Conservation (phyloP, 2,113 vertebrate species). For the Gyps fulvus region DNA sequence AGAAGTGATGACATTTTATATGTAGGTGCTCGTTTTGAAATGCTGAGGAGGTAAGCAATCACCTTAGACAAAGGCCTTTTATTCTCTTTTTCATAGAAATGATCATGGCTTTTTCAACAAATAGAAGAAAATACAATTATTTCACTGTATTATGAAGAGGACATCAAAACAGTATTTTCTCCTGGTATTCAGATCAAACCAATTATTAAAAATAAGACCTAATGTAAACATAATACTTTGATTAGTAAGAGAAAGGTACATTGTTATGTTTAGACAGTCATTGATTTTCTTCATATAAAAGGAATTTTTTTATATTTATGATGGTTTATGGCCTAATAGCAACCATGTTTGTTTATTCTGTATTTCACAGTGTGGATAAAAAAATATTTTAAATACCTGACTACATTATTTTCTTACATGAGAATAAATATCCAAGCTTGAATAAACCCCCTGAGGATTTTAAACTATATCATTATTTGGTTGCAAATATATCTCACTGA, state of each 20-base stretch:
- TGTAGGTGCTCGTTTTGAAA: not conserved
- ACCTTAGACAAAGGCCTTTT: not conserved
- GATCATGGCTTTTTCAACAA: not conserved
- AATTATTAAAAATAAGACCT: not conserved
- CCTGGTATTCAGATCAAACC: not conserved
- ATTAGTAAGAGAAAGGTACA: not conserved
- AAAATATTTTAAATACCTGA: not conserved
- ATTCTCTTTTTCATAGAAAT: not conserved
- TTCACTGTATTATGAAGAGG: not conserved
- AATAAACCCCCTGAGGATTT: not conserved
- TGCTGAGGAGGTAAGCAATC: not conserved
- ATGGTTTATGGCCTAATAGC: not conserved
- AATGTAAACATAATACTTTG: not conserved
- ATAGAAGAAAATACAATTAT: not conserved
- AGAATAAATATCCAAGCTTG: not conserved
- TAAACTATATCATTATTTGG: not conserved
- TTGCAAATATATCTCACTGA: not conserved
- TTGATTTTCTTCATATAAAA: not conserved
- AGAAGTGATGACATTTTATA: not conserved
- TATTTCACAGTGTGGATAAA: not conserved
- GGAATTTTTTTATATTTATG: not conserved
- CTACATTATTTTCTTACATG: not conserved
- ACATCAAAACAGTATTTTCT: not conserved
- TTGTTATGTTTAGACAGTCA: not conserved
- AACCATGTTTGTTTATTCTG: not conserved